Evolutionary conservation across 2,797 vertebrate species (phyloP), one percentile per base, ranked within the genome.

Genomic region (Enteromius argenteus): DNA sequence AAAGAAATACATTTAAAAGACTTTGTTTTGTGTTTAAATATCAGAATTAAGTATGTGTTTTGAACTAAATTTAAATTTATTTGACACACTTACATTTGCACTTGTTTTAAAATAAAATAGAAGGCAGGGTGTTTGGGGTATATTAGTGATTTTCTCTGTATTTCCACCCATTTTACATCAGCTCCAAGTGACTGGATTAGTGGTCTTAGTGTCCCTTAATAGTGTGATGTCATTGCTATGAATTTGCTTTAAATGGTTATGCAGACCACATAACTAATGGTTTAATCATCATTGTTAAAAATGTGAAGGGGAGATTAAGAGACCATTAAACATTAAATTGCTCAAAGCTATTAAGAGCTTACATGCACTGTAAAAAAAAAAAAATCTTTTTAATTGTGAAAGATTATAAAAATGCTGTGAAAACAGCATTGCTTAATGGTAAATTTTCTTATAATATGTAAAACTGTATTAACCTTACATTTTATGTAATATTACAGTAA

Each of bases 301-400:
- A 92, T 88, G 82, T 67, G 79, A 81, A 88, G 64, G 5, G 88
- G 90, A 92, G 92, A 93, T 94, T 94, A 93, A 77, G 84, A 84
- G 89, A 88, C 90, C 91, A 91, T 93, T 93, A 92, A 92, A 83
- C 85, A 94, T 93, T 93, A 93, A 93, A 91, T 92, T 90, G 93
- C 92, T 93, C 93, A 93, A 87, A 93, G 87, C 92, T 92, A 93
- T 93, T 94, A 94, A 88, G 88, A 87, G 91, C 91, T 94, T 92
- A 92, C 60, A 90, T 87, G 6, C 30, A 32, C 60, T 64, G 60
- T 32, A 64, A 64, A 64, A 64, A 56, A 64, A 64, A 64, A 64
- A 56, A n/a, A 27, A 58, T 58, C 10, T 4, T 62, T 62, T 15
- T 32, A 64, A 64, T 64, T 64, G 27, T 64, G 7, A 64, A 64